Percentiles rank a stretch among this genome's conserved stretches.
Conservation (phyloP, 2,113 vertebrate species). For the Myodes glareolus region DNA sequence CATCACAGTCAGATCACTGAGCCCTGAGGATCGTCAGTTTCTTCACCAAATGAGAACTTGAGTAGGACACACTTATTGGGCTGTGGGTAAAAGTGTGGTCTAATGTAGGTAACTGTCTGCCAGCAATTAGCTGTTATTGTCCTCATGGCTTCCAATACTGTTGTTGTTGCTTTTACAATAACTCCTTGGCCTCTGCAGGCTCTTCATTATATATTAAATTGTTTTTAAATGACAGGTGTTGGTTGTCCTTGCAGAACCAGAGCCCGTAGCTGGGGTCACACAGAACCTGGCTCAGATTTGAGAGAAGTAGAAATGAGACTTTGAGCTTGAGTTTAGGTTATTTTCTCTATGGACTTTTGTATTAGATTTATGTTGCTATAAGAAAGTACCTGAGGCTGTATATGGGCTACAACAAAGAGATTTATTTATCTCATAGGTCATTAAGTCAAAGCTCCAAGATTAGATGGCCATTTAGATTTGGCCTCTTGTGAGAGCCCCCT, state of each 20-base stretch:
- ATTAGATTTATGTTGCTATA: neutral
- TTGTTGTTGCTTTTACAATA: neutral
- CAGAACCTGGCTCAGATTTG: neutral
- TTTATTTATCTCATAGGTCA: neutral
- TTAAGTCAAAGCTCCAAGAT: neutral
- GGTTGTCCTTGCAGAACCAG: neutral
- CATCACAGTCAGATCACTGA: neutral
- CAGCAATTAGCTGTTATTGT: too few species aligned
- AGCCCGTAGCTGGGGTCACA: too few species aligned
- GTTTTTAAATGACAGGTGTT: neutral
- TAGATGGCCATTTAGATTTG: neutral
- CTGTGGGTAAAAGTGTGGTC: neutral
- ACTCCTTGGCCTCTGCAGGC: neutral
- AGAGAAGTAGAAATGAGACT: neutral
- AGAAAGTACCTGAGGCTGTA: neutral
- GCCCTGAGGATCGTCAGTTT: neutral
- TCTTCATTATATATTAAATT: neutral
- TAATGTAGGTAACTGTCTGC: neutral
- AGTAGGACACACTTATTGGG: neutral
- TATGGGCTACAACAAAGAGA: neutral
- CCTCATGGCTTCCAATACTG: too few species aligned
- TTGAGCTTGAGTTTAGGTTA: neutral
- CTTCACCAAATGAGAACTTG: neutral
- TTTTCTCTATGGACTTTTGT: neutral
- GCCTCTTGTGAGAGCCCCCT: neutral